These are phyloP conservation scores for Rhingia campestris DNA, from an alignment of 2,888 invertebrate genomes.

Conservation along the genomic window DNA sequence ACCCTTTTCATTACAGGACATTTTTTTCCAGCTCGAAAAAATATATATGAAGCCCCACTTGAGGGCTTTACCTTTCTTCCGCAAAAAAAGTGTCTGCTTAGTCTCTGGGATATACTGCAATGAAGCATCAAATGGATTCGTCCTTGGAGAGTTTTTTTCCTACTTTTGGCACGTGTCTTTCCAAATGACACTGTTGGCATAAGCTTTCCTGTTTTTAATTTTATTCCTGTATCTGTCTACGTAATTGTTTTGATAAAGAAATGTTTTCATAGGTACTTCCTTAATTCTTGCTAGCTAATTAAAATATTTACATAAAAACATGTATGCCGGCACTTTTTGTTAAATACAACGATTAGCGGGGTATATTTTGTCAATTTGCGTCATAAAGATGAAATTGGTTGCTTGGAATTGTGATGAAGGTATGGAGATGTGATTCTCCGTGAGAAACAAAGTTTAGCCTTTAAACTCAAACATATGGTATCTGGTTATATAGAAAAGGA, in stretches of 20 bases:
- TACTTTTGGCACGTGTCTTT: conserved; percentile 44
- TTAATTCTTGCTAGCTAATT: no score
- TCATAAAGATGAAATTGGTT: no score
- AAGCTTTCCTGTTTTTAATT: neutral
- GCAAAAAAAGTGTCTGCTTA: conserved; percentile 34
- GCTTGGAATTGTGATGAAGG: no score
- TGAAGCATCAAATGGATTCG: conserved; percentile 66
- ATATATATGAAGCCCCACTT: conserved; percentile 38
- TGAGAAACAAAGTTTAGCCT: no score
- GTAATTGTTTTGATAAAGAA: neutral
- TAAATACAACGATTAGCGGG: no score
- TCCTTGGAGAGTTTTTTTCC: conserved; percentile 60
- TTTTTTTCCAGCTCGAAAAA: conserved; percentile 34
- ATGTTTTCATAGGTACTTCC: neutral
- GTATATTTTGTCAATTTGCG: no score
- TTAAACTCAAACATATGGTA: no score
- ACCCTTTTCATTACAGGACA: conserved; percentile 66
- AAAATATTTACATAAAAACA: no score
- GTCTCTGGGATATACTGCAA: conserved; percentile 51
- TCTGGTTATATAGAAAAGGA: no score
- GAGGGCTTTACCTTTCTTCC: conserved; percentile 50
- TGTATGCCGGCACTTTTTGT: no score
- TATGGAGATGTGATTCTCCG: no score
- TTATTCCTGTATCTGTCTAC: neutral
- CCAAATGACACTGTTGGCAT: neutral